phyloP scores from a whole-genome alignment of 2,797 vertebrate species.

The Coregonus suidteri region DNA sequence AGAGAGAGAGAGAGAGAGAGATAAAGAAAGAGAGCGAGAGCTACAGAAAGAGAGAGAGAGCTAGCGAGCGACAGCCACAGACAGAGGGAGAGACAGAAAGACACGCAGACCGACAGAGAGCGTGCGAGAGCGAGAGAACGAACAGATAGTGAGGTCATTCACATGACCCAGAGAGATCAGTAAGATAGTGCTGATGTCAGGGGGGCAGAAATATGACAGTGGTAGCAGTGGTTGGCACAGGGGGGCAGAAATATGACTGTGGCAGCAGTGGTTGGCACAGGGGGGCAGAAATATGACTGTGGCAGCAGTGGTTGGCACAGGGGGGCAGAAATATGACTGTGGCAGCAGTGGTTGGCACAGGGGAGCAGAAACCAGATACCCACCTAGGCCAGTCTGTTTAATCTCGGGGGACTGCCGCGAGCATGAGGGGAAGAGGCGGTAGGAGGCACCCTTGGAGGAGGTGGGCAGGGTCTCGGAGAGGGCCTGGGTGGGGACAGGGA shows the following conservation, averaged over 20 bases:
- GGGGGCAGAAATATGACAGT: neutral
- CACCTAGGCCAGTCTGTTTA: slow-evolving; percentile 92
- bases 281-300: neutral
- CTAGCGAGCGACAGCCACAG: too few species aligned
- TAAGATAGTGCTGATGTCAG: slow-evolving; percentile 38
- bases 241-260: neutral
- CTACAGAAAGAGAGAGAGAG: too few species aligned
- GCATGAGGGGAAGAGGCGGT: slow-evolving; percentile 88
- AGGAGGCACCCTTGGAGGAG: slow-evolving; percentile 74
- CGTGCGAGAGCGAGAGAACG: too few species aligned
- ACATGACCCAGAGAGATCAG: slow-evolving; percentile 7
- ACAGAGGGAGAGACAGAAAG: too few species aligned
- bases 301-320: too few species aligned
- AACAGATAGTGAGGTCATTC: slow-evolving; percentile 3
- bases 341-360: too few species aligned
- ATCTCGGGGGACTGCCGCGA: slow-evolving; percentile 90
- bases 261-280: too few species aligned
- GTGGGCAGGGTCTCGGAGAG: slow-evolving; percentile 90
- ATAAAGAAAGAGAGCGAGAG: too few species aligned
- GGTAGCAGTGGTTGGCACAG: too few species aligned
- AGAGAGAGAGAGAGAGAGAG: too few species aligned
- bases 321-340: too few species aligned
- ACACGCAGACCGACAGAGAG: too few species aligned
- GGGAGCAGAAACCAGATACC: slow-evolving; percentile 38
- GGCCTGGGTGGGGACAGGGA: slow-evolving; percentile 76